Evolutionary conservation across 2,888 invertebrate species (phyloP).

Genomic region (Minunthozetes semirufus): DNA sequence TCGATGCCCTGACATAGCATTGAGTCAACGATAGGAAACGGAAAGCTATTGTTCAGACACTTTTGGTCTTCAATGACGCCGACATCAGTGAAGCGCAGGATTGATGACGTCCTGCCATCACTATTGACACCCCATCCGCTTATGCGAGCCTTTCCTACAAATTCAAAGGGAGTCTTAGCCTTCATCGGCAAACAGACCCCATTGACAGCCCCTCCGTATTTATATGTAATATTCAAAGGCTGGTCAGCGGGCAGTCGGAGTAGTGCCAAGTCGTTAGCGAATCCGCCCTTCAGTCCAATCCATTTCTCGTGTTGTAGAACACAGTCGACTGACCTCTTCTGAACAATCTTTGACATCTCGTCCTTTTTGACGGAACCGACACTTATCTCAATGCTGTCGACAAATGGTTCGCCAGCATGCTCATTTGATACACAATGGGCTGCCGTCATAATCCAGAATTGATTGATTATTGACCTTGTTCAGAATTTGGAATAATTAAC

Average conservation of each 20-base stretch:
- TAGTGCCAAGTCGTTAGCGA: slow-evolving; percentile 31
- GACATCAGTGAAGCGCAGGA: slow-evolving; percentile 24
- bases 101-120: not conserved
- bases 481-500: too few relatives aligned
- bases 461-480: not conserved
- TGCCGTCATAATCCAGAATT: not conserved
- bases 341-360: not conserved
- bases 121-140: slow-evolving; percentile 28
- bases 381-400: not conserved
- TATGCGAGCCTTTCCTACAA: slow-evolving; percentile 20
- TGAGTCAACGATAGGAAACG: slow-evolving; percentile 20
- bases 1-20: slow-evolving; percentile 32
- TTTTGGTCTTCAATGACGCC: slow-evolving; percentile 15
- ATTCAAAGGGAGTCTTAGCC: slow-evolving; percentile 19
- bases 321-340: not conserved
- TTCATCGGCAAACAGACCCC: slow-evolving; percentile 28
- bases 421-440: not conserved
- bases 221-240: not conserved
- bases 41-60: not conserved
- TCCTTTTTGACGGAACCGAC: not conserved
- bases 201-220: slow-evolving; percentile 8
- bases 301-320: not conserved
- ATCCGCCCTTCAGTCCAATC: slow-evolving; percentile 16
- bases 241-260: slow-evolving; percentile 1
- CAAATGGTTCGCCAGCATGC: not conserved